These are phyloP conservation scores for Diachasmimorpha longicaudata DNA, from an alignment of 1,140 invertebrate species.

Conservation along the genomic window DNA sequence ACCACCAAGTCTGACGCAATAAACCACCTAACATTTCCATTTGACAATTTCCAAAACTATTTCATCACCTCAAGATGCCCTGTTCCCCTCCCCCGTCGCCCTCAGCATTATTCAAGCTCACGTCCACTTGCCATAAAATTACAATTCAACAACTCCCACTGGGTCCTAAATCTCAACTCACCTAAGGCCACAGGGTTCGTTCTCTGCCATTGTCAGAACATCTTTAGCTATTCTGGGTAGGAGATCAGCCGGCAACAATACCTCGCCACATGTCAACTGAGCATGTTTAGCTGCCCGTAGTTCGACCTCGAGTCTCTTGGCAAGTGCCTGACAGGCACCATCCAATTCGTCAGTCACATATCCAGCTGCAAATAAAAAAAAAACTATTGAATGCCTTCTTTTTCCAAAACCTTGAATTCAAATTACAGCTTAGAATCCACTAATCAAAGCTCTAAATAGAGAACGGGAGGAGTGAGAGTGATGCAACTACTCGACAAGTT, in stretches of 20 bases:
- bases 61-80: neutral
- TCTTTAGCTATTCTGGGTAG: slow-evolving; percentile 76
- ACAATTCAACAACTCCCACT: no score
- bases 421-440: neutral
- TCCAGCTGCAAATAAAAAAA: slow-evolving; percentile 42
- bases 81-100: no score
- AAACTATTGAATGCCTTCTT: neutral
- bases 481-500: slow-evolving; percentile 19
- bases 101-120: no score
- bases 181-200: slow-evolving; percentile 82
- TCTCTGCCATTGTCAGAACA: slow-evolving; percentile 79
- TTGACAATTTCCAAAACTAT: neutral
- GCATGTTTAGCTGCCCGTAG: slow-evolving; percentile 78
- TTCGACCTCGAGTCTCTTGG: slow-evolving; percentile 75
- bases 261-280: slow-evolving; percentile 79
- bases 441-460: neutral
- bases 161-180: slow-evolving; percentile 34
- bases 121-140: no score
- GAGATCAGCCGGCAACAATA: slow-evolving; percentile 79
- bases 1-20: no score
- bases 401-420: neutral
- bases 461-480: neutral
- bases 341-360: slow-evolving; percentile 52
- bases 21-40: no score
- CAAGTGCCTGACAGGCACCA: slow-evolving; percentile 64